Evolutionary conservation across 2,888 invertebrate species (phyloP).

Genomic region (Rhopalosiphum nymphaeae): DNA sequence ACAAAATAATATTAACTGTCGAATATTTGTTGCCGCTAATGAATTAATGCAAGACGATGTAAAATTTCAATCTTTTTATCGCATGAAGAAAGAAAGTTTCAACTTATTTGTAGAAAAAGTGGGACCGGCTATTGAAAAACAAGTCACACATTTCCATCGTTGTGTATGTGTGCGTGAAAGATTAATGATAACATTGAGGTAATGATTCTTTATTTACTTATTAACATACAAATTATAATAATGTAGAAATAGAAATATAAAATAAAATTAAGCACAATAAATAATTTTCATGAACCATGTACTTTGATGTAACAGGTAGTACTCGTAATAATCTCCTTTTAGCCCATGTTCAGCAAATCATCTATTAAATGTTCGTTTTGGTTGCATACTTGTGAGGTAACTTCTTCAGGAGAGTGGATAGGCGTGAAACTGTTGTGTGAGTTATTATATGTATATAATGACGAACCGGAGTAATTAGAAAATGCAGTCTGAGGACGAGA

Average conservation of each 20-base stretch:
- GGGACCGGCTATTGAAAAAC: constrained; percentile 25
- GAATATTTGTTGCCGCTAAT: constrained; percentile 40
- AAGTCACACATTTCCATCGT: constrained; percentile 27
- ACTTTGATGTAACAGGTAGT: too few relatives aligned
- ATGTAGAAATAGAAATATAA: background rate
- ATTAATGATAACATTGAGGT: constrained; percentile 16
- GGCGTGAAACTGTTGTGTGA: constrained; percentile 26
- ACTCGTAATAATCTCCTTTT: too few relatives aligned
- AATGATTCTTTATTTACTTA: constrained; percentile 12
- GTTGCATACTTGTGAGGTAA: background rate
- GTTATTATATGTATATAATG: constrained; percentile 29
- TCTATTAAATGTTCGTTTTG: background rate
- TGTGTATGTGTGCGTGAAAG: constrained; percentile 6
- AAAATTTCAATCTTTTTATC: constrained; percentile 39
- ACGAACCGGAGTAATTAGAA: constrained; percentile 22
- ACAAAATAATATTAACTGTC: too few relatives aligned
- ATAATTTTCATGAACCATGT: background rate
- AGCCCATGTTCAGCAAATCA: too few relatives aligned
- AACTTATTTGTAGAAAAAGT: constrained; percentile 42
- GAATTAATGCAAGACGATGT: constrained; percentile 35
- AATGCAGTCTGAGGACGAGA: background rate
- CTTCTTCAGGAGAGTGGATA: constrained; percentile 20
- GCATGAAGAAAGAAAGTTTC: constrained; percentile 21
- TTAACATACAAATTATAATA: background rate
- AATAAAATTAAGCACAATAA: background rate